Evolutionary conservation across 2,113 vertebrate species (phyloP).

Genomic region (Pelvicachromis taeniatus): DNA sequence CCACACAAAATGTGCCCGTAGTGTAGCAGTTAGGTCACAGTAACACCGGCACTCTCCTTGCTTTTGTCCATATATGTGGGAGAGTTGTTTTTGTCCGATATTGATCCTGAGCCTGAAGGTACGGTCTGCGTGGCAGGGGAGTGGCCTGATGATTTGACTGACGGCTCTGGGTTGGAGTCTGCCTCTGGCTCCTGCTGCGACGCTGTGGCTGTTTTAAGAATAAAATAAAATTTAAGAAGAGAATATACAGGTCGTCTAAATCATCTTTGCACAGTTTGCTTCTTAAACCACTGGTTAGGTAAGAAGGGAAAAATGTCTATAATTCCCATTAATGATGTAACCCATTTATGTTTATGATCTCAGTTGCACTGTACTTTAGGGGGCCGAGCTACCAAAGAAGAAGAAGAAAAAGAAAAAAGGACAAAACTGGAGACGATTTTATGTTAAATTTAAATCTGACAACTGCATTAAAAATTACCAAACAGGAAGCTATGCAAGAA

Average conservation of each 20-base stretch:
- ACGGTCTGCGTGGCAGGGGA: constrained; percentile 76
- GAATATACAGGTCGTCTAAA: not conserved
- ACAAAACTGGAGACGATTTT: not conserved
- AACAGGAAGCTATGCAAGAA: not conserved
- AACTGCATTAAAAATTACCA: not conserved
- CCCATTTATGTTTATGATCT: not conserved
- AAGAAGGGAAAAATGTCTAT: not conserved
- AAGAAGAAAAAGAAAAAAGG: too few species aligned
- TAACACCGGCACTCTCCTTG: constrained; percentile 84
- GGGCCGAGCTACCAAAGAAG: not conserved
- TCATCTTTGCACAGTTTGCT: not conserved
- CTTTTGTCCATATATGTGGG: constrained; percentile 80
- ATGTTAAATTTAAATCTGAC: not conserved
- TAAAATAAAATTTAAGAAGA: not conserved
- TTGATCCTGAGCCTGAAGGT: constrained; percentile 69
- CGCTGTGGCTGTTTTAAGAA: constrained; percentile 78
- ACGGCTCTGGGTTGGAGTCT: constrained; percentile 79
- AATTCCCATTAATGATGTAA: not conserved
- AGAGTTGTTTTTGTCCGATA: constrained; percentile 82
- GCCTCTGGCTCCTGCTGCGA: constrained; percentile 90
- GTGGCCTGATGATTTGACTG: constrained; percentile 79
- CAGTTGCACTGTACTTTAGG: not conserved
- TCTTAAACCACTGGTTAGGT: not conserved
- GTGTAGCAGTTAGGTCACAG: constrained; percentile 73
- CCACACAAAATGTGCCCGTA: constrained; percentile 13